Evolutionary conservation across 2,113 vertebrate species (phyloP).

Genomic region (Zapornia atra): DNA sequence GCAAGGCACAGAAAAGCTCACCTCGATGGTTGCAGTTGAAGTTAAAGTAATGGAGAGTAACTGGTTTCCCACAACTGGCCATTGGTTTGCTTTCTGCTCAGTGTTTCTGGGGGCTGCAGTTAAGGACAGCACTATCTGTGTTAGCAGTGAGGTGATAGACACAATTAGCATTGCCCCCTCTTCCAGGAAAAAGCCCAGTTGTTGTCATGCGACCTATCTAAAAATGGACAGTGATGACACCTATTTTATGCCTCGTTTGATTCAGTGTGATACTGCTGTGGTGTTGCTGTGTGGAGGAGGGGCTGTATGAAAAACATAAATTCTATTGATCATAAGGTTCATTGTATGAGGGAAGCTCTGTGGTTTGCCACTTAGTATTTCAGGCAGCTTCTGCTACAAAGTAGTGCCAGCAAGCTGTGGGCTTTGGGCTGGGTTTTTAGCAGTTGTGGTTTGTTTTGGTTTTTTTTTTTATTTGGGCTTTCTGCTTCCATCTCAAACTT

Average conservation of each 20-base stretch:
- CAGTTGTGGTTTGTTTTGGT: neutral
- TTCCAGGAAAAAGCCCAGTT: constrained; percentile 38
- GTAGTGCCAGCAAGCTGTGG: neutral
- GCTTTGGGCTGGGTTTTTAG: neutral
- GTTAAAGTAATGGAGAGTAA: neutral
- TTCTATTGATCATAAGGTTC: neutral
- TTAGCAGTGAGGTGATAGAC: neutral
- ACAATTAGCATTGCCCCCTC: neutral
- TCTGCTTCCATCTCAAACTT: neutral
- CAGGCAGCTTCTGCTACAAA: neutral
- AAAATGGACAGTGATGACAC: neutral
- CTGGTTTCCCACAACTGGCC: neutral
- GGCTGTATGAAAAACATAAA: neutral
- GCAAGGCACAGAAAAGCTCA: neutral
- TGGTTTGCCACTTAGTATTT: neutral
- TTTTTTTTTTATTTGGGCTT: neutral
- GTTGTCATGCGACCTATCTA: neutral
- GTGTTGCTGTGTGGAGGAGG: constrained; percentile 15
- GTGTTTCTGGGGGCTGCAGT: neutral
- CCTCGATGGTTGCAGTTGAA: neutral
- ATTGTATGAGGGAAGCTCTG: neutral
- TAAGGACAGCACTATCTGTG: neutral
- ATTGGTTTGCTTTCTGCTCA: neutral
- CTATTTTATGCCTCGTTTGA: neutral
- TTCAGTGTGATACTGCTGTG: neutral